A percentile compares a stretch with the other conserved stretches of the same genome.
phyloP scores from a whole-genome alignment of 2,797 vertebrate genomes.

The Xenopus petersii region DNA sequence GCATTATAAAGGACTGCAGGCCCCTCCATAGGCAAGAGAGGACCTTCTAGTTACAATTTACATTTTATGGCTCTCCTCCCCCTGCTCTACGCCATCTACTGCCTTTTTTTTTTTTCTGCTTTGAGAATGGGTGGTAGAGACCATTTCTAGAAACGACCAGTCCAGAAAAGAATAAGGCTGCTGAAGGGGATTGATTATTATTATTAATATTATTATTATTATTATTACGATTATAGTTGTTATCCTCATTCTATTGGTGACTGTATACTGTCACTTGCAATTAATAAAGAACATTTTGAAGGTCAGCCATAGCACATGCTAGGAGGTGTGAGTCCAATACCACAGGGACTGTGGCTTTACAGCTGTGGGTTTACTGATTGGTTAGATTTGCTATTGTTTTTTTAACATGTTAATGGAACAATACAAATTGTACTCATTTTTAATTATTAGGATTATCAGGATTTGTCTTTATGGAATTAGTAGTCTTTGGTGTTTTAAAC shows the following conservation, averaged over 20 bases:
- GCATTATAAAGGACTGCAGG: constrained; percentile 1
- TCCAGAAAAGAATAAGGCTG: neutral
- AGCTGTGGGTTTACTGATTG: too few species aligned
- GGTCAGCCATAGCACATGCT: constrained; percentile 14
- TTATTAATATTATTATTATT: too few species aligned
- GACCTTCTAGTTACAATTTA: constrained; percentile 23
- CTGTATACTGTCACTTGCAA: neutral
- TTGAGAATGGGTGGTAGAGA: constrained; percentile 32
- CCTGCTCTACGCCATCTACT: constrained; percentile 14
- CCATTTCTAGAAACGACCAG: constrained; percentile 29
- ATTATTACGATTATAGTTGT: too few species aligned
- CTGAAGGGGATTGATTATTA: constrained; percentile 7
- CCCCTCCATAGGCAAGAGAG: constrained; percentile 19
- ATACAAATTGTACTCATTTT: too few species aligned
- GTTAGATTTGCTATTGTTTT: too few species aligned
- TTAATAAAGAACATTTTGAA: constrained; percentile 14
- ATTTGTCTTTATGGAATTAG: too few species aligned
- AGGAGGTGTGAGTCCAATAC: neutral
- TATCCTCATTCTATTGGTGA: neutral
- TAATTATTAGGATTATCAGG: too few species aligned
- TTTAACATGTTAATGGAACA: too few species aligned
- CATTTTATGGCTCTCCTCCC: constrained; percentile 16
- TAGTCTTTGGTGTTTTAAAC: too few species aligned
- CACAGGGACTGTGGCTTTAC: too few species aligned
- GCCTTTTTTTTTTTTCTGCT: neutral